phyloP scores from a whole-genome alignment of 2,888 invertebrate genomes.

The Synanthedon myopaeformis region DNA sequence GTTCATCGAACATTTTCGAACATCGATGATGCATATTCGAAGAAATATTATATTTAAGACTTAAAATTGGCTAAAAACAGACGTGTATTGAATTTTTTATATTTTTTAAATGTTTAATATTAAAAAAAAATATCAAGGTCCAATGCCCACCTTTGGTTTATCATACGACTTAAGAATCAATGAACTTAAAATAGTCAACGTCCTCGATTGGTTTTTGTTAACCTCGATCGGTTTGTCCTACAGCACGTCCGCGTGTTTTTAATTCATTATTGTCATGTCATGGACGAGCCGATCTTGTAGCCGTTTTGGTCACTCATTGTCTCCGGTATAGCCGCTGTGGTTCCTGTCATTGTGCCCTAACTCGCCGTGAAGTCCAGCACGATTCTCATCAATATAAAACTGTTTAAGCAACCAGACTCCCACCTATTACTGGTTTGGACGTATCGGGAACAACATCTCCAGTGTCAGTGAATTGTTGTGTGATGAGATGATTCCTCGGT shows the following conservation, averaged over 20 bases:
- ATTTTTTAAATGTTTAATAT: too few relatives aligned
- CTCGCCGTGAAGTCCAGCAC: slow-evolving; percentile 55
- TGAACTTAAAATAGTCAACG: slow-evolving; percentile 31
- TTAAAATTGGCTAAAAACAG: too few relatives aligned
- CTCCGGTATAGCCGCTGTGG: slow-evolving; percentile 38
- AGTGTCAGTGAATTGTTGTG: slow-evolving; percentile 11
- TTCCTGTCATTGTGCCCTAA: slow-evolving; percentile 67
- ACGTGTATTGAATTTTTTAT: too few relatives aligned
- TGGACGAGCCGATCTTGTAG: slow-evolving; percentile 33
- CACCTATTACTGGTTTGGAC: slow-evolving; percentile 35
- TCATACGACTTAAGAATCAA: slow-evolving; percentile 12
- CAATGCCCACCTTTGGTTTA: too few relatives aligned
- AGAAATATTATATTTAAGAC: too few relatives aligned
- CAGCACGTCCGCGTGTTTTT: slow-evolving; percentile 23
- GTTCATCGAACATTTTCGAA: too few relatives aligned
- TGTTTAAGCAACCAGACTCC: slow-evolving; percentile 32
- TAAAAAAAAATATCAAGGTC: too few relatives aligned
- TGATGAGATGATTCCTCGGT: slow-evolving; percentile 46
- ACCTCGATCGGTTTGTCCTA: slow-evolving; percentile 41
- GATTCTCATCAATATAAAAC: slow-evolving; percentile 57
- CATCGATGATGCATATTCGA: too few relatives aligned
- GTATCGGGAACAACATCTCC: slow-evolving; percentile 23
- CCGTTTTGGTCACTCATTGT: slow-evolving; percentile 41
- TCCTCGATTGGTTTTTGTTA: slow-evolving; percentile 34
- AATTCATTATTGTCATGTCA: slow-evolving; percentile 50